Conservation (phyloP, 2,113 vertebrate genomes). For the Probosciger aterrimus region DNA sequence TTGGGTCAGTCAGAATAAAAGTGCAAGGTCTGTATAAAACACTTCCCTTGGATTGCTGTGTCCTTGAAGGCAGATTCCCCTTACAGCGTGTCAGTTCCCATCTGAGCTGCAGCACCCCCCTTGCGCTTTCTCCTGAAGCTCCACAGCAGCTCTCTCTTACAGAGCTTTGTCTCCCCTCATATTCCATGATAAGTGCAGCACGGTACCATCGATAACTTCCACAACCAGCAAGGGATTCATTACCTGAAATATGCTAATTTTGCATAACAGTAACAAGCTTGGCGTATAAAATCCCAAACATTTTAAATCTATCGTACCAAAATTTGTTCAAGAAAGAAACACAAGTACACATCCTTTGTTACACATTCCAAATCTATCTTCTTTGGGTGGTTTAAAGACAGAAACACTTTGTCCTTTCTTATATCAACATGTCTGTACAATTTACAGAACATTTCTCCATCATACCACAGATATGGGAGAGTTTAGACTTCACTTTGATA, state of each 20-base stretch:
- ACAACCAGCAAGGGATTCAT: neutral
- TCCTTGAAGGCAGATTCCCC: neutral
- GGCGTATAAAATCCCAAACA: fast-evolving
- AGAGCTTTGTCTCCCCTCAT: neutral
- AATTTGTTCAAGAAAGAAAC: neutral
- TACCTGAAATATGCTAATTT: neutral
- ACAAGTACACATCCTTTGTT: neutral
- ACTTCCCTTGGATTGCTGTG: neutral
- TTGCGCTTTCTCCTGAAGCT: neutral
- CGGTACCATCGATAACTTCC: neutral
- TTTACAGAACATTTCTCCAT: neutral
- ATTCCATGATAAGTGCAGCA: neutral
- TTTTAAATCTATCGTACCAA: neutral
- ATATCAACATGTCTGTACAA: fast-evolving
- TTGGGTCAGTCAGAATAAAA: neutral
- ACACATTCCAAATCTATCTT: neutral
- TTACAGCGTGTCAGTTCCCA: neutral
- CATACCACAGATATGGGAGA: neutral
- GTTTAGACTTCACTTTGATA: neutral
- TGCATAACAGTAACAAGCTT: neutral
- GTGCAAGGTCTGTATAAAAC: neutral
- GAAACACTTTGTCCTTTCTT: neutral
- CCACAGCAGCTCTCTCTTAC: neutral
- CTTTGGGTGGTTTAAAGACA: neutral
- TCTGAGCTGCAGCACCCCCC: neutral